Evolutionary conservation across 2,888 invertebrate genomes (phyloP).

Genomic region (Acrocera orbiculus): DNA sequence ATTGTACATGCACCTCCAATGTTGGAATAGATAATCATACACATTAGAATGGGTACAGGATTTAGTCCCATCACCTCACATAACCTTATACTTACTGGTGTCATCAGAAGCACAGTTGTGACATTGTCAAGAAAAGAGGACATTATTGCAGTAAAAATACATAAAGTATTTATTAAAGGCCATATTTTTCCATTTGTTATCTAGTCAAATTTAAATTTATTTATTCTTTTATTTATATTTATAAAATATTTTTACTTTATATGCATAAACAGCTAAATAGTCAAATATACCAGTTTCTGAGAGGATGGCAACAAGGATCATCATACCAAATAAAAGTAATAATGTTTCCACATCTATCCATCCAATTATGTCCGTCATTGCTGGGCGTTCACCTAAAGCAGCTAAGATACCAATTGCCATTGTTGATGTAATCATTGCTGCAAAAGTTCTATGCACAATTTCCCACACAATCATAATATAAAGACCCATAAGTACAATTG

Average conservation of each 20-base stretch:
- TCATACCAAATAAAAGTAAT: conserved; percentile 56
- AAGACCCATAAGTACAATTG: conserved; percentile 48
- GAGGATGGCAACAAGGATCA: conserved; percentile 59
- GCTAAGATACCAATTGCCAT: conserved; percentile 52
- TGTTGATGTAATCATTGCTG: conserved; percentile 55
- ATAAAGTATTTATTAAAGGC: conserved; percentile 55
- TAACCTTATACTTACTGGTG: conserved; percentile 61
- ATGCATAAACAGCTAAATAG: conserved; percentile 52
- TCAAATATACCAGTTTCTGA: conserved; percentile 67
- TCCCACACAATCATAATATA: conserved; percentile 64
- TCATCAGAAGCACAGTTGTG: conserved; percentile 57
- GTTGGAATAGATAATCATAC: conserved; percentile 78
- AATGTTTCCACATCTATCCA: conserved; percentile 64
- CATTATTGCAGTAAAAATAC: conserved; percentile 47
- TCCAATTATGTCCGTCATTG: conserved; percentile 46
- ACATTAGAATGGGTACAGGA: conserved; percentile 73
- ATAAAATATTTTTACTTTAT: conserved; percentile 34
- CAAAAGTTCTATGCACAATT: conserved; percentile 53
- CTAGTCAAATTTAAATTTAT: conserved; percentile 22
- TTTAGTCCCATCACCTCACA: conserved; percentile 81
- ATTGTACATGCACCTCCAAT: conserved; percentile 83
- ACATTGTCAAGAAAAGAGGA: conserved; percentile 65
- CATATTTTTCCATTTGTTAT: conserved; percentile 52
- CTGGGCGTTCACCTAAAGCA: conserved; percentile 48
- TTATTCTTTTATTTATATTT: not conserved